Percentiles rank a stretch among this genome's conserved stretches.
phyloP scores from a whole-genome alignment of 92 coral and sea anemone species.

The Parazoanthus swiftii region DNA sequence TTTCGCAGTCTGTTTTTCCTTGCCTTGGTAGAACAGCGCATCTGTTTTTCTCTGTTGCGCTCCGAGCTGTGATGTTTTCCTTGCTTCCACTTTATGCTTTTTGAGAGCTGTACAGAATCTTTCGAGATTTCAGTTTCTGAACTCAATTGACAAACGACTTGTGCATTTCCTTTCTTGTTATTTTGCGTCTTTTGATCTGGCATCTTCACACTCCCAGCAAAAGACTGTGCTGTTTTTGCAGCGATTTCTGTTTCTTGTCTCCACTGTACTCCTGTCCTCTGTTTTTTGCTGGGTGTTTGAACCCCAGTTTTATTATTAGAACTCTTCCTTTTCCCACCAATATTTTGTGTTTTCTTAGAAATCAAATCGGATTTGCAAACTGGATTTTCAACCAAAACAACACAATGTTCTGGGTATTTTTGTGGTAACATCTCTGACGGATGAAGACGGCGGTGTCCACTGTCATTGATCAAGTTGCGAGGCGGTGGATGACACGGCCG shows the following conservation, averaged over 20 bases:
- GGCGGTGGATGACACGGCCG: not conserved
- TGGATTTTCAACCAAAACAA: conserved; percentile 1
- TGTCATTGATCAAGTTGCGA: not conserved
- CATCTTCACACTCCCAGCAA: not conserved
- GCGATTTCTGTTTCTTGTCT: not conserved
- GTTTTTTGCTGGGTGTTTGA: not conserved
- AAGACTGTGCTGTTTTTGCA: not conserved
- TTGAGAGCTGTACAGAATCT: not conserved
- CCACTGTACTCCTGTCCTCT: not conserved
- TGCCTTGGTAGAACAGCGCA: conserved; percentile 37
- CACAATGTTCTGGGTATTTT: not conserved
- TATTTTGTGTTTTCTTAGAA: not conserved
- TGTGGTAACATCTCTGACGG: not conserved
- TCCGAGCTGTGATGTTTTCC: not conserved
- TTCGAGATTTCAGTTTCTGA: not conserved
- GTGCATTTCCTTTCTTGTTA: not conserved
- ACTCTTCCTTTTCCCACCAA: not conserved
- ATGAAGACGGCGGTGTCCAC: not conserved
- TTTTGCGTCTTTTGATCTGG: not conserved
- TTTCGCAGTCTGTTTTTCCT: conserved; percentile 25
- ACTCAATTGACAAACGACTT: not conserved
- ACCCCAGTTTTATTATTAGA: not conserved
- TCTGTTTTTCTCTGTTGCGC: not conserved
- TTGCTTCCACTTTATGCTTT: not conserved
- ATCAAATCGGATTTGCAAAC: not conserved